Base-by-base conservation (phyloP, 2,888 invertebrate genomes). In the Ligdia adustata region DNA sequence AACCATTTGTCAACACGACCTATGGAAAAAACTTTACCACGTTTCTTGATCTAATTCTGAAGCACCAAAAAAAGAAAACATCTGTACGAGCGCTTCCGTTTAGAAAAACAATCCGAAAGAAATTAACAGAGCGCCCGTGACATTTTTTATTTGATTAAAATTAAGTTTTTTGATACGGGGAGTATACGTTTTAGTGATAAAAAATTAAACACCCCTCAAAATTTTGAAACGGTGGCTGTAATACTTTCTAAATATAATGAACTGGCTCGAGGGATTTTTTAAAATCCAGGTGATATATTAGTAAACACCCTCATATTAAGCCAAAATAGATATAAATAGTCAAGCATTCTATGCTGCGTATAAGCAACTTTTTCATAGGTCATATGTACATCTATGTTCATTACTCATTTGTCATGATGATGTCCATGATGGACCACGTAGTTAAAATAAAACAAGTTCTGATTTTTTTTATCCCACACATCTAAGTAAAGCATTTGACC, bases 201-300 rank as follows among this genome's bases (percentile, higher is more conserved):
- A 60, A 52, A 62, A 62, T 39, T 14, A 20, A 18, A 34, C 14
- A 37, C 20, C 45, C 47, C 39, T 35, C 33, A 6, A 1, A 24
- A 40, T 32, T 41, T 44, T n/a, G n/a, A 15, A 39, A 33, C 16
- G n/a, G n/a, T n/a, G n/a, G n/a, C n/a, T n/a, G n/a, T n/a, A n/a
- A n/a, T n/a, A n/a, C n/a, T 31, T 38, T 41, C 32, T 62, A 13
- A 55, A 26, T 37, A 27, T 37, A 55, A 66, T 59, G 55, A 64
- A 66, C 62, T 57, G 65, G 65, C 66, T 66, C 52, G 52, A 60
- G 70, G 64, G 68, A 64, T 69, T 24, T 77, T 80, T 84, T 75
- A 52, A 69, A 74, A 75, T 74, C 79, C 82, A 82, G 78, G 79
- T 84, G 83, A 82, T 79, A 74, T 77, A 79, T 78, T 66, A 22